Base-by-base conservation (phyloP, 2,797 vertebrate species). In the Hipposideros larvatus region DNA sequence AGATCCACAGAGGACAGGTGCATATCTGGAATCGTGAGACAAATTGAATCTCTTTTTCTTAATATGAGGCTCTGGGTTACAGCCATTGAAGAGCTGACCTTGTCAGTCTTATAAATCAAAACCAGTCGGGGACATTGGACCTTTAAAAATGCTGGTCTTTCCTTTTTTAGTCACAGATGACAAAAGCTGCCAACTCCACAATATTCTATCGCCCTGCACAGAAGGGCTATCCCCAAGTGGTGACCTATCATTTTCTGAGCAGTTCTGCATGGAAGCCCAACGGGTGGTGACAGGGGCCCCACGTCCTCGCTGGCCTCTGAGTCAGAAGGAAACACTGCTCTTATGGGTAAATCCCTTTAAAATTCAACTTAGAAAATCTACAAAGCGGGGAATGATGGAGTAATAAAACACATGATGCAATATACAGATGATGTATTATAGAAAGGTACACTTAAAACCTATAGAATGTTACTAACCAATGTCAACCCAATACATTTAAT, bases 51-150 rank as follows among this genome's bases (percentile, higher is more conserved):
- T 97, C 98, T 97, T 96, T 98, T 98, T 98, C 98, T 98, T 98
- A 97, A 97, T 94, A 97, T 59, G 90, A 98, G 96, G 97, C 97
- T 96, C 94, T 98, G 98, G 91, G 98, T 97, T 97, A 93, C 59
- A 93, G 87, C 97, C 90, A 97, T 96, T 95, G 98, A 99, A 98
- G 98, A 95, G 97, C 77, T 97, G 98, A 98, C 98, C 98, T 98
- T 98, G 98, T 98, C 98, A 98, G 98, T 92, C 68, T 96, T 98
- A 98, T 98, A 98, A 98, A 99, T 99, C 98, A 98, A 98, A 98
- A 97, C 97, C 97, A 98, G 97, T 82, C 96, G 94, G 97, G 92
- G 96, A 97, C 73, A 87, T 11, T 78, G 94, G 96, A 98, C 98
- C 96, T 98, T 97, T 97, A 97, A 97, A 98, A 98, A 53, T 3